phyloP scores from a whole-genome alignment of 2,797 vertebrate species.

The Galagoides demidoff region DNA sequence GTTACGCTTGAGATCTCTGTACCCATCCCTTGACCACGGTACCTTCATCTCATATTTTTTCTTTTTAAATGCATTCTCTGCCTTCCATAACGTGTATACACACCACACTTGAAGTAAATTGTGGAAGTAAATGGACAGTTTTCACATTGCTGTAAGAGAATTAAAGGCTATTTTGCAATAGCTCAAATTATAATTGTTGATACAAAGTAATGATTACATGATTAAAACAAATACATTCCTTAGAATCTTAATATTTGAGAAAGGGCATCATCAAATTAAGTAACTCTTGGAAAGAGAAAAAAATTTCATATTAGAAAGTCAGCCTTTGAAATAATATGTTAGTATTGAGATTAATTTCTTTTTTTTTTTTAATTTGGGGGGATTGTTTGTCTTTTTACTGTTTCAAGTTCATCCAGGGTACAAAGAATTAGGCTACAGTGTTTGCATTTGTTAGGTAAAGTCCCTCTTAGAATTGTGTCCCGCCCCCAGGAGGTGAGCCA shows the following conservation, averaged over 20 bases:
- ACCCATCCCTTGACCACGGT: background rate
- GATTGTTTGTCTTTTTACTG: too few relatives aligned
- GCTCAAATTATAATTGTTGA: background rate
- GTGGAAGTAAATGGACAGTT: background rate
- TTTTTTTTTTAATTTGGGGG: too few relatives aligned
- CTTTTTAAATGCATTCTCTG: background rate
- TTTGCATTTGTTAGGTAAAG: too few relatives aligned
- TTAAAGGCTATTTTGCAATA: background rate
- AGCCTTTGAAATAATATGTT: background rate
- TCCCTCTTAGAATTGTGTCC: too few relatives aligned
- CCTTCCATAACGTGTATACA: background rate
- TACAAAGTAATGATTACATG: background rate
- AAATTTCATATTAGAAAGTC: background rate
- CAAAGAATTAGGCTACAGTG: too few relatives aligned
- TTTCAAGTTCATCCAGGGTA: too few relatives aligned
- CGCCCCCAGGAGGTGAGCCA: too few relatives aligned
- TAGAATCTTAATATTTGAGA: conserved; percentile 12
- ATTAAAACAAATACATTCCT: background rate
- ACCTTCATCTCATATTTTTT: background rate
- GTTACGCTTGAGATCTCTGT: background rate
- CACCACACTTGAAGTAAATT: background rate
- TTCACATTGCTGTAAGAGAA: background rate
- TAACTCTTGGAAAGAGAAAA: background rate
- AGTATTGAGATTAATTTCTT: background rate
- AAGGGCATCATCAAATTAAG: background rate